phyloP scores from a whole-genome alignment of 1,140 invertebrate species.

The Agraylea sexmaculata region DNA sequence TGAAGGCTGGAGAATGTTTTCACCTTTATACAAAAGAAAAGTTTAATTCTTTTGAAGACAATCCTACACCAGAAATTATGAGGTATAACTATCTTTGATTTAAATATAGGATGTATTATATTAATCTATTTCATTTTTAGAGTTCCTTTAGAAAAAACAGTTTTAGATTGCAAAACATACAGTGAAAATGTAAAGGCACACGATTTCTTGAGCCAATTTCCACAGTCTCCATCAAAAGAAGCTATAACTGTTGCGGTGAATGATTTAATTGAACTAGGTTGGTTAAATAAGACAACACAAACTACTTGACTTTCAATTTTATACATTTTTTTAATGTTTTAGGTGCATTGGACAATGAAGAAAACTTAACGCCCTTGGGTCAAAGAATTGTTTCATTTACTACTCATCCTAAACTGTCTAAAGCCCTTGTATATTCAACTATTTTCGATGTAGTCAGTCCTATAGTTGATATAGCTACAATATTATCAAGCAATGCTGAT shows the following conservation, averaged over 20 bases:
- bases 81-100: too few species aligned
- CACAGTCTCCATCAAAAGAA: conserved; percentile 39
- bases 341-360: conserved; percentile 41
- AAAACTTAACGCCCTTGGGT: conserved; percentile 46
- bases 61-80: conserved; percentile 34
- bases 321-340: conserved; percentile 12
- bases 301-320: conserved; percentile 6
- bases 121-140: conserved; percentile 21
- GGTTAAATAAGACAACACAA: background rate
- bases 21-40: conserved; percentile 33
- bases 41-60: conserved; percentile 27
- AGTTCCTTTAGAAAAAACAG: conserved; percentile 35
- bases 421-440: conserved; percentile 40
- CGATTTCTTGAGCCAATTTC: conserved; percentile 41
- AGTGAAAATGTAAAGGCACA: conserved; percentile 32
- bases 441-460: conserved; percentile 37
- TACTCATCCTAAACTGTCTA: conserved; percentile 43
- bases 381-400: conserved; percentile 37
- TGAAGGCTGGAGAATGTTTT: conserved; percentile 52
- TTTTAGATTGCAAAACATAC: conserved; percentile 31
- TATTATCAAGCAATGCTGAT: conserved; percentile 27
- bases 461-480: conserved; percentile 22
- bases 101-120: background rate
- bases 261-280: conserved; percentile 41
- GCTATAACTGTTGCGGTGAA: conserved; percentile 38